Conservation (phyloP, 2,113 vertebrate species). For the Peromyscus polionotus region DNA sequence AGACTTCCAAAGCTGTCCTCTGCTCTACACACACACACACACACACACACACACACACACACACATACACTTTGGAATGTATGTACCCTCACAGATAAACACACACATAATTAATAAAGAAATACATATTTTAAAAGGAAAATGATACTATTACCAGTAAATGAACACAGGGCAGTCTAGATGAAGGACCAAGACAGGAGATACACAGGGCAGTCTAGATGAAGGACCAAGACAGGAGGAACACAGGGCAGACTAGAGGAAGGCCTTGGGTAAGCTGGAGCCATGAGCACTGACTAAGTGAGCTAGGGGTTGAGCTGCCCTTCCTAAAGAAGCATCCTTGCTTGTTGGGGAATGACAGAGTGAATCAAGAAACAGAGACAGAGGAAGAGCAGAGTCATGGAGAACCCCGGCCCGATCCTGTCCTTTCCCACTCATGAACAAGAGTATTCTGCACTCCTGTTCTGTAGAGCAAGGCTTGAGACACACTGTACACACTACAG, state of each 20-base stretch:
- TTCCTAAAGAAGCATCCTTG: background rate
- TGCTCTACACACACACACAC: too few species aligned
- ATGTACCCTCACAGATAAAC: background rate
- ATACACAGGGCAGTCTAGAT: too few species aligned
- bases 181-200: too few species aligned
- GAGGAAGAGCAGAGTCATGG: background rate
- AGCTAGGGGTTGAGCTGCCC: background rate
- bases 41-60: too few species aligned
- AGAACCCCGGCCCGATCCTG: background rate
- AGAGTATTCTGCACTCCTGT: background rate
- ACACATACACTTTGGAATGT: background rate
- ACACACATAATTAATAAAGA: background rate
- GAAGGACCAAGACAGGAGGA: too few species aligned
- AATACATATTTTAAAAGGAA: constrained; percentile 33
- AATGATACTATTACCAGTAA: background rate
- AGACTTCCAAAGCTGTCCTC: background rate
- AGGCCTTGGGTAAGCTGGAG: background rate
- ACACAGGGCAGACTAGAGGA: background rate
- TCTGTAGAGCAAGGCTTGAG: background rate
- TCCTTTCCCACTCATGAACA: background rate
- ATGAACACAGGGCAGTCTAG: background rate
- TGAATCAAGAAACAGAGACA: background rate
- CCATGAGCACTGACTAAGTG: background rate
- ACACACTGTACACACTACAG: background rate
- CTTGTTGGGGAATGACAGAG: background rate